Evolutionary conservation across 2,888 invertebrate species (phyloP), one percentile per base, ranked within the genome.

Genomic region (Polymixis lichenea): DNA sequence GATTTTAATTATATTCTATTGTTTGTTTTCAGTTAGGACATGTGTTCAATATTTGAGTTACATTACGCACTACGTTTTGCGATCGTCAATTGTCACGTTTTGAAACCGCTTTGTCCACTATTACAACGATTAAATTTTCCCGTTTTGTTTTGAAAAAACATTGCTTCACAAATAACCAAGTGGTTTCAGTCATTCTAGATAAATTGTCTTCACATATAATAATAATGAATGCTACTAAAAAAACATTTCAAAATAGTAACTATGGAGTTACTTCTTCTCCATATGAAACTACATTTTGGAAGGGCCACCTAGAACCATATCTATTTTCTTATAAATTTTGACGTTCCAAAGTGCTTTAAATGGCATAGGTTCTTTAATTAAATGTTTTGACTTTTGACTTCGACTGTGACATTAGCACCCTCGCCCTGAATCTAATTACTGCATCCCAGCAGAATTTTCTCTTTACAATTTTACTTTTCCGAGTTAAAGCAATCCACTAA

Each of bases 1-100:
- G 53, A 70, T 70, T 80, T 75, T 65, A 80, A 79, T 75, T 60
- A 69, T 60, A 25, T 65, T 43, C 69, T 53, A 64, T 79, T 79
- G 75, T 80, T 80, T 61, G 13, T 19, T 66, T 66, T 70, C 25
- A 80, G 61, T 76, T 43, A 58, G 62, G 25, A 76, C 55, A 46
- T 58, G 49, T 65, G 25, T 65, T 25, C 28, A 9, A 46, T 43
- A 46, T 25, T 64, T 64, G 28, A 28, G 46, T 17, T 64, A n/a
- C 22, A 3, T 46, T 22, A 25, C 49, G 38, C 6, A 7, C 15
- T 38, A 38, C 5, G 43, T 78, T 67, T 76, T 25, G 32, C 1
- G 22, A 32, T n/a, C 7, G 19, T 22, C n/a, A 15, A 0, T 28
- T n/a, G n/a, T n/a, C n/a, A n/a, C n/a, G n/a, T n/a, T 75, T 56